These are phyloP conservation scores for Istiophorus platypterus DNA, from an alignment of 2,113 vertebrate genomes.

Conservation along the genomic window DNA sequence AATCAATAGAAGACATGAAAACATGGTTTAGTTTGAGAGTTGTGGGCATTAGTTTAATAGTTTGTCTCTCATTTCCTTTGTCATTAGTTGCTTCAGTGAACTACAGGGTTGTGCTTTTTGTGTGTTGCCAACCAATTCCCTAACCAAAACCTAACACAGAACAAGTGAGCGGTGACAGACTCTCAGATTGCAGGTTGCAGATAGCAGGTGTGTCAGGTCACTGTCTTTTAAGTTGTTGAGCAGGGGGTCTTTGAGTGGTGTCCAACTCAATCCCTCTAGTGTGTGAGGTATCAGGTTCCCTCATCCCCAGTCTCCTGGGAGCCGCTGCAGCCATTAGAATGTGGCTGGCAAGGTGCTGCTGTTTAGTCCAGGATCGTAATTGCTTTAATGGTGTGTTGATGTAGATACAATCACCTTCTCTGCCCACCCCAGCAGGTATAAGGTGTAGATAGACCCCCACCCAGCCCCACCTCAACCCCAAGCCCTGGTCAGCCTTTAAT, in stretches of 20 bases:
- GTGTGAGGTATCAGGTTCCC: constrained; percentile 72
- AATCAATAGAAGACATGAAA: neutral
- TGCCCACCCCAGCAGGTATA: constrained; percentile 84
- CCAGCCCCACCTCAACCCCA: constrained; percentile 50
- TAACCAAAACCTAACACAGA: constrained; percentile 1
- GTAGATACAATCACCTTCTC: constrained; percentile 86
- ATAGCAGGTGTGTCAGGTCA: constrained; percentile 80
- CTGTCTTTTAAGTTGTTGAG: constrained; percentile 79
- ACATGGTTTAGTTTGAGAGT: neutral
- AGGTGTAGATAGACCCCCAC: constrained; percentile 73
- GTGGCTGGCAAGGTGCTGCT: constrained; percentile 66
- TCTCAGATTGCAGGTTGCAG: constrained; percentile 80
- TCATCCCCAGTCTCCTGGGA: constrained; percentile 68
- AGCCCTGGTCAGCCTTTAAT: constrained; percentile 73
- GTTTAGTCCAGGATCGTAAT: constrained; percentile 81
- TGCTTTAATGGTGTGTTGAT: constrained; percentile 87
- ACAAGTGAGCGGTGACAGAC: constrained; percentile 58
- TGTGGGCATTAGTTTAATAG: neutral
- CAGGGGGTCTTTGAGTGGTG: constrained; percentile 74
- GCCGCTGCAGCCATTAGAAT: constrained; percentile 78
- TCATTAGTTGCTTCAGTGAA: neutral
- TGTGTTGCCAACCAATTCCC: constrained; percentile 29
- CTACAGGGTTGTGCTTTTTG: neutral
- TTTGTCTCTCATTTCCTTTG: neutral
- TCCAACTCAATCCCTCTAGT: constrained; percentile 60